Conservation (phyloP, 2,113 vertebrate species). For the Rhinogobius similis region DNA sequence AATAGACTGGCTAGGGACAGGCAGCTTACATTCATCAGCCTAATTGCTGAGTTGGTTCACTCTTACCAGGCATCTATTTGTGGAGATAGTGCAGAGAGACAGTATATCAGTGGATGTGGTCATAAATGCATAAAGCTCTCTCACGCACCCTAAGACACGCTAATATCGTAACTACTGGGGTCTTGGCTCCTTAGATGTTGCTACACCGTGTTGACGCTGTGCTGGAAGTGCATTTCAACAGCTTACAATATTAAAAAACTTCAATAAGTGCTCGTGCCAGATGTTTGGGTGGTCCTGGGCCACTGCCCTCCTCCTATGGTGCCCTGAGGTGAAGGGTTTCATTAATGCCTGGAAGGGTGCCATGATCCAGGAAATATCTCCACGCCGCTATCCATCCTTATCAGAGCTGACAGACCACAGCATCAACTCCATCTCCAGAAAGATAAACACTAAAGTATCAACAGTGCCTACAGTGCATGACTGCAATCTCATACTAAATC, state of each 20-base stretch:
- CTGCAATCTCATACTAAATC: too few species aligned
- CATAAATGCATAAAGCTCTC: constrained; percentile 27
- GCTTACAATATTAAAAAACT: constrained; percentile 27
- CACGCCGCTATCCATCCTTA: constrained; percentile 52
- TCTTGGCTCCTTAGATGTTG: background rate
- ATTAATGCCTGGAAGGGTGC: constrained; percentile 38
- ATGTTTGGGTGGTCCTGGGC: constrained; percentile 29
- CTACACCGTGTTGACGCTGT: background rate
- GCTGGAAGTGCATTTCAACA: constrained; percentile 20
- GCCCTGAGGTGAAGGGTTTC: constrained; percentile 39
- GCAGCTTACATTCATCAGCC: constrained; percentile 46
- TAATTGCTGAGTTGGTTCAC: constrained; percentile 30
- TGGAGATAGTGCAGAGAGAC: constrained; percentile 42
- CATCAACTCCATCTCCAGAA: background rate
- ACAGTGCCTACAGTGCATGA: background rate
- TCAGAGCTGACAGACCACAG: too few species aligned
- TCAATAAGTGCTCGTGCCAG: background rate
- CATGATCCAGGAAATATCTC: constrained; percentile 38
- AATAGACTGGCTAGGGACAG: constrained; percentile 4
- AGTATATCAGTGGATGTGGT: constrained; percentile 37
- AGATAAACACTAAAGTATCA: background rate
- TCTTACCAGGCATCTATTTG: constrained; percentile 40
- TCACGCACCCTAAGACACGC: constrained; percentile 17
- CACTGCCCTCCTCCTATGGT: background rate
- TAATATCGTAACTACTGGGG: background rate